Conservation (phyloP, 2,888 invertebrate species). For the Lithophane socia region DNA sequence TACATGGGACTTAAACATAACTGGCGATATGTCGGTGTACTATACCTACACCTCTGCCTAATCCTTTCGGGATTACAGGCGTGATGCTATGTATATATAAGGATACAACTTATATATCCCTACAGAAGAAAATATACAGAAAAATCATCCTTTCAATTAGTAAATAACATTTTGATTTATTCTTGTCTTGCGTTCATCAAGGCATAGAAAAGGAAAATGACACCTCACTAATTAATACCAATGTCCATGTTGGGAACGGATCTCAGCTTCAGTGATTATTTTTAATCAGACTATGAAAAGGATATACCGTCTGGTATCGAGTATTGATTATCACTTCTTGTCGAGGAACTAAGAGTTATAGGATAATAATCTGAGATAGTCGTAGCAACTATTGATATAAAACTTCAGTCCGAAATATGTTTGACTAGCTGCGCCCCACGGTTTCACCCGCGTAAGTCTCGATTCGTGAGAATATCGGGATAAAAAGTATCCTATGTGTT, state of each 20-base stretch:
- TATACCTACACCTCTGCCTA: too few relatives aligned
- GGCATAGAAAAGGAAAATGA: neutral
- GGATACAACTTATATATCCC: too few relatives aligned
- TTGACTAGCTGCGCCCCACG: too few relatives aligned
- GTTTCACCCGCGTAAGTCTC: too few relatives aligned
- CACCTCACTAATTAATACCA: slow-evolving; percentile 8
- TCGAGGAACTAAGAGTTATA: neutral
- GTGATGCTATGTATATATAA: too few relatives aligned
- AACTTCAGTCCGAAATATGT: too few relatives aligned
- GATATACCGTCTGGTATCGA: slow-evolving; percentile 5
- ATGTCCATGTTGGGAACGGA: neutral
- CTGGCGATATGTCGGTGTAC: too few relatives aligned
- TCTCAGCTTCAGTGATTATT: slow-evolving; percentile 11
- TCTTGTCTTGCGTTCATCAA: neutral
- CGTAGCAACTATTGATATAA: neutral
- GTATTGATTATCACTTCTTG: neutral
- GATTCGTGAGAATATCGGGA: too few relatives aligned
- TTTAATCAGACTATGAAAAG: neutral
- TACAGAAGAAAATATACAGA: neutral
- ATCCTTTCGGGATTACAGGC: too few relatives aligned
- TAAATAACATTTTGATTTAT: neutral
- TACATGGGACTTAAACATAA: too few relatives aligned
- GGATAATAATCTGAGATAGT: neutral
- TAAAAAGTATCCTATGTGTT: too few relatives aligned
- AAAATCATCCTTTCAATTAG: neutral